A percentile compares a stretch with the other conserved stretches of the same genome.
phyloP scores from a whole-genome alignment of 2,113 vertebrate species.

The Apodemus speciosus region DNA sequence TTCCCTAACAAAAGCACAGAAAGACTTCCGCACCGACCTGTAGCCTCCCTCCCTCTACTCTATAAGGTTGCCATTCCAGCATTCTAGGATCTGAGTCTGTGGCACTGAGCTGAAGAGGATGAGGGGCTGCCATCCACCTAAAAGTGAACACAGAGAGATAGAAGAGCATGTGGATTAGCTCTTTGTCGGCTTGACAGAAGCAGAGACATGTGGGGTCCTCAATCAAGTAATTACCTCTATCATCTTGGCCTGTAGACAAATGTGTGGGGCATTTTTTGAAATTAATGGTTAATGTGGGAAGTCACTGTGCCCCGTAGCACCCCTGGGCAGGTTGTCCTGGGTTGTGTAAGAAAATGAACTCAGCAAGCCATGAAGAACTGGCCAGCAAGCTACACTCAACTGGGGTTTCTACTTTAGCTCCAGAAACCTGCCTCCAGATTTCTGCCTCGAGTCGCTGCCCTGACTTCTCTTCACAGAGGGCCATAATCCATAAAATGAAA shows the following conservation, averaged over 20 bases:
- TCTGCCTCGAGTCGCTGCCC: neutral
- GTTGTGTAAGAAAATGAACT: neutral
- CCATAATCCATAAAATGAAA: neutral
- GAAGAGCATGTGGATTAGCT: too few species aligned
- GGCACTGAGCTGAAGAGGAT: neutral
- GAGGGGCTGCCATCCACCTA: neutral
- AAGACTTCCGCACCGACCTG: neutral
- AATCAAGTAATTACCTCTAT: neutral
- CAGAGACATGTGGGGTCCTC: neutral
- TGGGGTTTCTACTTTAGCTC: neutral
- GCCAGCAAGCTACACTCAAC: too few species aligned
- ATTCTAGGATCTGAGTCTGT: neutral
- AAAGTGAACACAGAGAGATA: neutral
- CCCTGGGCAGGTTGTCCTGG: too few species aligned
- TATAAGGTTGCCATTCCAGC: neutral
- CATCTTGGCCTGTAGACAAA: neutral
- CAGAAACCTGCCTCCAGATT: neutral
- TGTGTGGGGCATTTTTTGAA: too few species aligned
- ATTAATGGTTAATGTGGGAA: neutral
- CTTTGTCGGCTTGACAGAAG: neutral
- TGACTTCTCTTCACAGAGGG: neutral
- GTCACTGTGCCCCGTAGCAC: neutral
- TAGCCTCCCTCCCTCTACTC: neutral
- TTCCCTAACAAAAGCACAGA: neutral
- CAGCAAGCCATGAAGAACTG: neutral